Base-by-base conservation (phyloP, 1,140 invertebrate genomes). In the Trichonephila inaurata region DNA sequence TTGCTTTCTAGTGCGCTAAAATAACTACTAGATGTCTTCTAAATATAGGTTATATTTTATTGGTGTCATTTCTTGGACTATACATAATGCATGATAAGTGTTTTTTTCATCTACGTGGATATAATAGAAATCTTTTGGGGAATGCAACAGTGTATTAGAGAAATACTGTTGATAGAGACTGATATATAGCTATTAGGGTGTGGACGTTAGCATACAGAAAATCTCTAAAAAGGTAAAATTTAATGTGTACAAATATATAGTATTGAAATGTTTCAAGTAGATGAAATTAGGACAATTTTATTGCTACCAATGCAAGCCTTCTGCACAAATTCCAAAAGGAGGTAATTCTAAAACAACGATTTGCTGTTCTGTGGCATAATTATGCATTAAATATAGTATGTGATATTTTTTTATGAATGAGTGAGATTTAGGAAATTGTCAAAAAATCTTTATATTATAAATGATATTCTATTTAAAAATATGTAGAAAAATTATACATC, bases 311-410 rank as follows among this genome's bases (percentile, higher is more conserved):
- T 88, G 40, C 19, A 28, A 72, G 64, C 44, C 66, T 89, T 89
- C 88, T 89, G 66, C 88, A 89, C 64, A 72, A 89, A 40, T 89
- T 77, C 88, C 88, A 89, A 89, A 72, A 24, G 88, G 28, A 89
- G 88, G 88, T 77, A 28, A 51, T 58, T 89, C 64, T 51, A 89
- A 89, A 89, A 89, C 88, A 89, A 89, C 88, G 88, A 89, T 77
- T 72, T 77, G 64, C 66, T 19, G 44, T 89, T 72, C 21, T 89
- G 66, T 77, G 66, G 62, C 21, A 77, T 87, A 87, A 87, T 89
- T 89, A 89, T 72, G 88, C 64, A 89, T 89, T 89, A 72, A 72
- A 89, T 77, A 72, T 89, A 51, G 19, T 51, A 87, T 64, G 28
- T 24, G 72, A 89, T 72, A 89, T 88, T 88, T 69, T 66, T 89